Percentiles rank a stretch among this genome's conserved stretches.
Conservation (phyloP, 2,888 invertebrate genomes). For the Chironomus riparius region DNA sequence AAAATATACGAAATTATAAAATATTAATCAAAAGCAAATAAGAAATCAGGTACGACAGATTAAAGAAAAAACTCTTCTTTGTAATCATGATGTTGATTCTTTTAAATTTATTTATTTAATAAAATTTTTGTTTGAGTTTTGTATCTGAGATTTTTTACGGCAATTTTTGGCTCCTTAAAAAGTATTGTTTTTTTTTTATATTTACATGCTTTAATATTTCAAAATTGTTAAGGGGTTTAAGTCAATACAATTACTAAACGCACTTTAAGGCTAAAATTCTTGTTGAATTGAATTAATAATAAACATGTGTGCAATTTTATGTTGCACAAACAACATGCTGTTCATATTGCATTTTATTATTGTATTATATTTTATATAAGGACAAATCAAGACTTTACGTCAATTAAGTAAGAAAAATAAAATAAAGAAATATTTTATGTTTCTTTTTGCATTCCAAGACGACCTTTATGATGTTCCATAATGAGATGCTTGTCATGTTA, state of each 20-base stretch:
- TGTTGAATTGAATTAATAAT: not conserved
- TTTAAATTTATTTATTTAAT: not conserved
- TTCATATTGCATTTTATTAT: not conserved
- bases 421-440: not conserved
- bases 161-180: no score
- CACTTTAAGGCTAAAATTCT: not conserved
- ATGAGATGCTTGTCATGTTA: slow-evolving; percentile 4
- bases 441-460: not conserved
- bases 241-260: no score
- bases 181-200: no score
- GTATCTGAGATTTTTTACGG: no score
- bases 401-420: not conserved
- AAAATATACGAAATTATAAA: not conserved
- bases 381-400: slow-evolving; percentile 17
- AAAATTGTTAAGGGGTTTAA: no score
- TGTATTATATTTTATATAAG: not conserved
- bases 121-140: not conserved
- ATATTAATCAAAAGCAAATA: slow-evolving; percentile 13
- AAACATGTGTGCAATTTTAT: not conserved
- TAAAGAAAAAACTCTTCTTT: not conserved
- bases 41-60: slow-evolving; percentile 19
- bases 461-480: slow-evolving; percentile 1
- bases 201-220: no score
- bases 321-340: not conserved
- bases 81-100: not conserved